Conservation (phyloP, 2,888 invertebrate genomes). For the Sylvicola fuscatus region DNA sequence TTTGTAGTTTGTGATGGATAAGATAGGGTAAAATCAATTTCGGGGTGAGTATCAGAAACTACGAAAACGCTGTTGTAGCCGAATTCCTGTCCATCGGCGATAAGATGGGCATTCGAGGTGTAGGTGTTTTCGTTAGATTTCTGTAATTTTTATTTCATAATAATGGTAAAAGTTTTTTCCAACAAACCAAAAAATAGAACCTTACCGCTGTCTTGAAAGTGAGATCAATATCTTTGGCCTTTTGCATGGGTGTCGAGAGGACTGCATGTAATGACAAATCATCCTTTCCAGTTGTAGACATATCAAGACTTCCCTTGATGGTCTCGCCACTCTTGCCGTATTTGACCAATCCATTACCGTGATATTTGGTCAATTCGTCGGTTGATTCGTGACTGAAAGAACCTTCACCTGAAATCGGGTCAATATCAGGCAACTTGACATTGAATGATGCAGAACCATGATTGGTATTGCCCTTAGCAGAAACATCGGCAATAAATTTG, state of each 20-base stretch:
- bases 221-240: slow-evolving; percentile 29
- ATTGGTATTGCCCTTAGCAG: slow-evolving; percentile 12
- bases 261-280: slow-evolving; percentile 26
- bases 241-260: slow-evolving; percentile 27
- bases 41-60: slow-evolving; percentile 30
- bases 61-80: slow-evolving; percentile 31
- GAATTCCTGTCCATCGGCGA: slow-evolving; percentile 37
- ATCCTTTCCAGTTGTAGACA: slow-evolving; percentile 18
- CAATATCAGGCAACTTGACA: slow-evolving; percentile 7
- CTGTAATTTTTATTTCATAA: too few relatives aligned
- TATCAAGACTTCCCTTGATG: slow-evolving; percentile 23
- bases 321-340: slow-evolving; percentile 16
- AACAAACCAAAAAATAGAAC: slow-evolving; percentile 14
- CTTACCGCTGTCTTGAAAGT: slow-evolving; percentile 18
- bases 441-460: slow-evolving; percentile 13
- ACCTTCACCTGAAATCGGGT: slow-evolving; percentile 15
- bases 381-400: slow-evolving; percentile 14
- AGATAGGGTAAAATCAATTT: slow-evolving; percentile 30
- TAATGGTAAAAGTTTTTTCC: too few relatives aligned
- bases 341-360: slow-evolving; percentile 10
- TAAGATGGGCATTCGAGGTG: slow-evolving; percentile 23
- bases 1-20: slow-evolving; percentile 27
- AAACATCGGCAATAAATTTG: not conserved
- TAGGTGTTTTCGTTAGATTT: slow-evolving; percentile 23
- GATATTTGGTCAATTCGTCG: slow-evolving; percentile 11